These are phyloP conservation scores for Vanessa cardui DNA, from an alignment of 2,888 invertebrate species.

Conservation along the genomic window DNA sequence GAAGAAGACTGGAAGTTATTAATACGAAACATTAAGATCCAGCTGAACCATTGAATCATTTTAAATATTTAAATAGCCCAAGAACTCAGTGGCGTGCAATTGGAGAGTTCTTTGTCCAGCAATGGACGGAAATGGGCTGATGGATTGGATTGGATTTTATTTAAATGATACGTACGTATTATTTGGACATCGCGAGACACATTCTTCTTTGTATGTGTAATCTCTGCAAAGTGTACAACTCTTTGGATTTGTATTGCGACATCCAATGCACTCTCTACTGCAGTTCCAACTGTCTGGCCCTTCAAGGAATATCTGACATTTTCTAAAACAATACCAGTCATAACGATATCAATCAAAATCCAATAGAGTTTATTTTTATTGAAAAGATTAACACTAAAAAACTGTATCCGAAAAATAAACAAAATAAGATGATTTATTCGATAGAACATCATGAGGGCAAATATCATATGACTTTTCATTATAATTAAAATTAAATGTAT, in stretches of 20 bases:
- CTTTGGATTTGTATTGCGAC: conserved; percentile 83
- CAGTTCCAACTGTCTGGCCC: conserved; percentile 81
- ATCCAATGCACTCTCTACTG: conserved; percentile 90
- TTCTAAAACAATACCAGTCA: conserved; percentile 50
- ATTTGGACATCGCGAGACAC: conserved; percentile 85
- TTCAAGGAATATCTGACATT: conserved; percentile 76
- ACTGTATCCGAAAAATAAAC: too few species aligned
- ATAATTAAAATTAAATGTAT: too few species aligned
- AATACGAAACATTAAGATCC: neutral
- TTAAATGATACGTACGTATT: conserved; percentile 86
- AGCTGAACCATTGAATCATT: neutral
- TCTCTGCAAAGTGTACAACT: conserved; percentile 87
- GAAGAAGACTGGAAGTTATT: conserved; percentile 69
- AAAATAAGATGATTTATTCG: too few species aligned
- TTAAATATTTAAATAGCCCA: conserved; percentile 1
- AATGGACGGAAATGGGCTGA: too few species aligned
- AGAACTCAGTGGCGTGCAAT: too few species aligned
- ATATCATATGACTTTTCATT: too few species aligned
- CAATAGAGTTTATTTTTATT: too few species aligned
- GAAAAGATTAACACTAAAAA: too few species aligned
- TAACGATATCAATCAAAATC: too few species aligned
- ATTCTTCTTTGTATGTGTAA: conserved; percentile 79
- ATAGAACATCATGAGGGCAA: too few species aligned
- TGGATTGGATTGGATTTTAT: too few species aligned
- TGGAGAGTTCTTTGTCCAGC: too few species aligned